Conservation (phyloP, 2,888 invertebrate genomes). For the Celastrina argiolus region DNA sequence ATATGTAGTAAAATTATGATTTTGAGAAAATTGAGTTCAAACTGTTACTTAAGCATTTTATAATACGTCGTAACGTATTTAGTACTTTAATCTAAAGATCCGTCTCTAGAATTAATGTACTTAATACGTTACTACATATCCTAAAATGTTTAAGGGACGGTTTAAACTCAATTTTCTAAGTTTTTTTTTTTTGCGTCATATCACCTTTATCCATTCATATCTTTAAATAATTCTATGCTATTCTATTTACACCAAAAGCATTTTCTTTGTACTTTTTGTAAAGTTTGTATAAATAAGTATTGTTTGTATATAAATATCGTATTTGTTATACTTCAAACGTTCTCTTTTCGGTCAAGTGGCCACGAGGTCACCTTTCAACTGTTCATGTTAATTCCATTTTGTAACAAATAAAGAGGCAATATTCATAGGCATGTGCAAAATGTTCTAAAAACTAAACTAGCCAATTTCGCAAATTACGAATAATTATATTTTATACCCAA, state of each 20-base stretch:
- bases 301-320: background rate
- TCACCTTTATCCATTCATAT: no score
- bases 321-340: background rate
- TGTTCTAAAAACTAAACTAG: background rate
- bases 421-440: background rate
- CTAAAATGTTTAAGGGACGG: no score
- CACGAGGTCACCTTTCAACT: constrained; percentile 4
- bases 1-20: no score
- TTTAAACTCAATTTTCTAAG: no score
- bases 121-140: no score
- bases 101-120: no score
- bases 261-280: background rate
- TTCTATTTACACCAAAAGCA: background rate
- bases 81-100: no score
- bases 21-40: no score
- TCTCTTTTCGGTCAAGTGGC: constrained; percentile 6
- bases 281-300: background rate
- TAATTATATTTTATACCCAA: background rate
- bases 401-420: background rate
- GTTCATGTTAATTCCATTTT: background rate
- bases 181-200: no score
- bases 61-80: no score
- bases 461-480: background rate
- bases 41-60: no score
- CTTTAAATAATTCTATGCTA: no score